Conservation (phyloP, 2,113 vertebrate genomes). For the Rhombomys opimus region DNA sequence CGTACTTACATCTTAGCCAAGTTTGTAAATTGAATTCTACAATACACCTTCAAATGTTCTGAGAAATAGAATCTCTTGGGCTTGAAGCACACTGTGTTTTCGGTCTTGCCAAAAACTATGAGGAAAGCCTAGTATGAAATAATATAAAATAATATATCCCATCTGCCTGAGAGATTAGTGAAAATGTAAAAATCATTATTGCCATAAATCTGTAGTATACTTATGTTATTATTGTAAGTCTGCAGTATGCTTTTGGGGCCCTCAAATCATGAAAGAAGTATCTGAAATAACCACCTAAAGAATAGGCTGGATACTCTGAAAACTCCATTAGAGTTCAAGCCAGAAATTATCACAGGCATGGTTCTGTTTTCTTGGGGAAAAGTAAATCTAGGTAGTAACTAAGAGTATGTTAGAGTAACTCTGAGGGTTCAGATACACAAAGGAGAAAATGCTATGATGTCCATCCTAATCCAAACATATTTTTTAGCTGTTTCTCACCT, state of each 20-base stretch:
- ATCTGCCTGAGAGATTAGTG: conserved; percentile 65
- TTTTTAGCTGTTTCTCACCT: background rate
- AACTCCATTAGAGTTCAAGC: conserved; percentile 4
- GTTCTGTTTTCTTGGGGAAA: background rate
- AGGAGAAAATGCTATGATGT: background rate
- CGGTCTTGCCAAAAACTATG: conserved; percentile 45
- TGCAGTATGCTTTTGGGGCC: background rate
- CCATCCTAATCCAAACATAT: background rate
- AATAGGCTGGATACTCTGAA: background rate
- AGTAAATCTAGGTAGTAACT: background rate
- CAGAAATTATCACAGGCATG: conserved; percentile 7
- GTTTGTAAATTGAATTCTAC: conserved; percentile 71
- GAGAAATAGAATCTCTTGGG: conserved; percentile 56
- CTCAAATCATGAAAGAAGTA: conserved; percentile 6
- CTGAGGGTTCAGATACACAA: background rate
- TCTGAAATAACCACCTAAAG: conserved; percentile 1
- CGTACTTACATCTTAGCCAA: conserved; percentile 63
- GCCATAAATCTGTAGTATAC: conserved; percentile 41
- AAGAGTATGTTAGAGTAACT: background rate
- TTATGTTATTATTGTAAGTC: conserved; percentile 46
- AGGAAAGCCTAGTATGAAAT: conserved; percentile 1
- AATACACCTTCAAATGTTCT: conserved; percentile 50
- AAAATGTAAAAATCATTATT: conserved; percentile 66
- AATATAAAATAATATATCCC: conserved; percentile 50
- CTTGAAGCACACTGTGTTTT: conserved; percentile 48